Evolutionary conservation across 1,140 invertebrate species (phyloP).

Genomic region (Scaptodrosophila lebanonensis): DNA sequence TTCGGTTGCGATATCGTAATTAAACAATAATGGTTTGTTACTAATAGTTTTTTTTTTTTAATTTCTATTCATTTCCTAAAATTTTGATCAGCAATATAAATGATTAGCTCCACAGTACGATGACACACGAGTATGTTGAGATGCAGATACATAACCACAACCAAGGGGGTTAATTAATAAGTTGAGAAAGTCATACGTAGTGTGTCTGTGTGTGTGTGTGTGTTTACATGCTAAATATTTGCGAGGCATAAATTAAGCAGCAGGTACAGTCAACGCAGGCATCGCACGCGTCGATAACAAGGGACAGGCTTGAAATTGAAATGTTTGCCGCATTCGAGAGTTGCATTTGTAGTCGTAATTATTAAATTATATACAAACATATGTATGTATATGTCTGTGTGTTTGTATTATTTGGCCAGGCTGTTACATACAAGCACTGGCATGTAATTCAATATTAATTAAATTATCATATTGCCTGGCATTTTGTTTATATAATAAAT

Average conservation of each 20-base stretch:
- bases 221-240: conserved; percentile 70
- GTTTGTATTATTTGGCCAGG: conserved; percentile 58
- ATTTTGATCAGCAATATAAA: no score
- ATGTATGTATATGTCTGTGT: no score
- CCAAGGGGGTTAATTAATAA: conserved; percentile 58
- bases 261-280: conserved; percentile 51
- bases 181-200: conserved; percentile 21
- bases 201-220: conserved; percentile 29
- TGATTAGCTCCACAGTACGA: no score
- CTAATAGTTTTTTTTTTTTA: no score
- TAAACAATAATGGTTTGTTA: no score
- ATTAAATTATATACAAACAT: no score
- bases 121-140: neutral
- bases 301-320: conserved; percentile 27
- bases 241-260: conserved; percentile 59
- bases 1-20: no score
- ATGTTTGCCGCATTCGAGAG: conserved; percentile 10
- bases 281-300: conserved; percentile 18
- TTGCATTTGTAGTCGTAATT: no score
- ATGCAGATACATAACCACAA: neutral
- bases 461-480: conserved; percentile 63
- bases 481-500: conserved; percentile 62
- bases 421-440: neutral
- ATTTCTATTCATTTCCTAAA: no score
- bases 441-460: conserved; percentile 71